Evolutionary conservation across 1,140 invertebrate species (phyloP), one percentile per base, ranked within the genome.

Genomic region (Kradibia gibbosae): DNA sequence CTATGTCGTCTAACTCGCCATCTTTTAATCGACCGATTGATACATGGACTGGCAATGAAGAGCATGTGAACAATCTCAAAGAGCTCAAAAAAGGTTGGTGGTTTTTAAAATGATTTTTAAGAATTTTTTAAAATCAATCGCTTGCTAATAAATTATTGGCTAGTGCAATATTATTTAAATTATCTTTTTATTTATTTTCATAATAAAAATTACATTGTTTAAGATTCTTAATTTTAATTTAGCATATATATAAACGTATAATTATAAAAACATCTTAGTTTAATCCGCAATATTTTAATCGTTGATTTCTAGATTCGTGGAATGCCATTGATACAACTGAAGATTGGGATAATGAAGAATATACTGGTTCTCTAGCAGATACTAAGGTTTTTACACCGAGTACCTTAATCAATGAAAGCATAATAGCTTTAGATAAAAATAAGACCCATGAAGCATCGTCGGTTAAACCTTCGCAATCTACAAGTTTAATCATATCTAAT

Each of bases 321-420:
- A 93, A 93, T 83, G 94, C 94, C 88, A 85, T 93, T 87, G 93
- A 93, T 86, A 92, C 93, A 20, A 92, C 94, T 86, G 96, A 97
- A 91, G 97, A 98, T 86, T 98, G 97, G 97, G 97, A 97, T 89
- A 97, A 97, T 87, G 97, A 98, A 91, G 97, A 98, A 88, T 98
- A 98, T 92, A 97, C 96, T 17, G 97, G 97, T 78, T 97, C 96
- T 82, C 92, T 98, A 77, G 95, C 96, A 77, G 97, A 98, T 87
- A 97, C 96, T n/a, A 98, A 98, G 92, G 97, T 99, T 72, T 97
- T 97, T 86, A 97, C 96, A 50, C 95, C 96, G 39, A 96, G 95
- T 85, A 91, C 92, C 81, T 83, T 87, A 81, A 86, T 88, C 57
- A 84, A 72, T 34, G 89, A 91, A 78, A 77, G 84, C 80, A 70